Base-by-base conservation (phyloP, 1,140 invertebrate species). In the Sminthurinus signatus region DNA sequence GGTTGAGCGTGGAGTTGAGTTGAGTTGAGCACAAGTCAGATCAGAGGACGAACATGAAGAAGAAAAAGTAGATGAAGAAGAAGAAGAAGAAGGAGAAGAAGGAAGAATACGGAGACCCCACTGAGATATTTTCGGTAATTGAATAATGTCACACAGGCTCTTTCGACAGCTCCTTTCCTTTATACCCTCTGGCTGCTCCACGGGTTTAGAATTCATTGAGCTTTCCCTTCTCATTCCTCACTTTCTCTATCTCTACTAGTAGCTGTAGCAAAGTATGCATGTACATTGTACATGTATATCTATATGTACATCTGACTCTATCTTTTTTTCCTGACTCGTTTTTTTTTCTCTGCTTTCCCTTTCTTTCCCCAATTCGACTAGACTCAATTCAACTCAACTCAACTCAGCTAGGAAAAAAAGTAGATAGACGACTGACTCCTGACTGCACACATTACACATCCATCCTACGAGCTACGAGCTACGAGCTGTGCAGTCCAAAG, bases 111-210 rank as follows among this genome's bases (percentile, higher is more conserved):
- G 46, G 52, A 54, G 61, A 63, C 61, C 61, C 61, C 61, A 56
- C 43, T 44, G 52, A 54, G 61, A 57, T 56, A 63, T 63, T 57
- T 43, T 54, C 52, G 61, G 42, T 63, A 63, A 63, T 63, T 56
- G 61, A 63, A 63, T 63, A 63, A 63, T 63, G 61, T 63, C 61
- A 63, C 61, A 63, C 61, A 32, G 61, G 61, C 36, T 51, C 52
- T 63, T 63, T 63, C 61, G 61, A 63, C 61, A 63, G 61, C 54
- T 57, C 61, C 50, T 39, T 56, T 29, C 61, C 61, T 36, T 54
- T 39, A 19, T 58, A 64, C 43, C 43, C 42, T 32, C 48, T 51
- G 23, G 39, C 62, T n/a, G n/a, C n/a, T 42, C 27, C 55, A 58
- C 36, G 62, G 50, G 19, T 59, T 59, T 59, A 59, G 56, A 57